Evolutionary conservation across 2,113 vertebrate species (phyloP).

Genomic region (Proteles cristata): DNA sequence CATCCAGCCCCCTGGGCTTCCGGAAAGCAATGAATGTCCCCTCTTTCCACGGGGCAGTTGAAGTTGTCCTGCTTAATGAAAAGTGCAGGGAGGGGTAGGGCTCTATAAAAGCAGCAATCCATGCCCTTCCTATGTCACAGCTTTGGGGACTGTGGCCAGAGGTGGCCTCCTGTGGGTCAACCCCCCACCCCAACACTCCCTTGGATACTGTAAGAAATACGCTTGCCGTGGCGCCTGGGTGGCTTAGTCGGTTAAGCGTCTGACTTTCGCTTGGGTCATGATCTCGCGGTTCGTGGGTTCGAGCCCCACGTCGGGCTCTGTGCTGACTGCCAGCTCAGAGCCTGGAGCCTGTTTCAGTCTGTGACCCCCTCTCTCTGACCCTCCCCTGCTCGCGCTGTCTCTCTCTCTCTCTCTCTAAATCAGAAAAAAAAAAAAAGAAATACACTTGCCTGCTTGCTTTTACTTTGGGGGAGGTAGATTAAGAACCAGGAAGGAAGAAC

Average conservation of each 20-base stretch:
- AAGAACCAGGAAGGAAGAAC: not conserved
- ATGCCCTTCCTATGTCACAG: not conserved
- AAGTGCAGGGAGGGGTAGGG: no score
- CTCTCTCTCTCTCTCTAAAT: no score
- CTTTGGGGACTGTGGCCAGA: not conserved
- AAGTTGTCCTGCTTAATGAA: not conserved
- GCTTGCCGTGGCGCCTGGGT: not conserved
- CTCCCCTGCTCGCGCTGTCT: no score
- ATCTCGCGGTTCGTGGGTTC: no score
- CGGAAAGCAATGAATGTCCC: not conserved
- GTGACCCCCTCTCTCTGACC: no score
- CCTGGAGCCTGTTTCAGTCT: no score
- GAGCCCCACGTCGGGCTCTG: no score
- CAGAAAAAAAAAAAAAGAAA: not conserved
- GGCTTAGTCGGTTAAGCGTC: no score
- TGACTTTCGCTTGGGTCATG: no score
- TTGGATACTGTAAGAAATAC: not conserved
- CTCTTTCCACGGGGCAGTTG: not conserved
- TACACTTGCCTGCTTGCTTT: not conserved
- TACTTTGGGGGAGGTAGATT: not conserved
- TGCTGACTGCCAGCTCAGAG: no score
- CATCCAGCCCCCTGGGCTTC: not conserved
- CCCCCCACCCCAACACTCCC: not conserved
- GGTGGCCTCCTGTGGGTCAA: not conserved
- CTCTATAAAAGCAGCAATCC: fast-evolving